phyloP scores from a whole-genome alignment of 1,140 invertebrate species.

The Drosophila simulans region DNA sequence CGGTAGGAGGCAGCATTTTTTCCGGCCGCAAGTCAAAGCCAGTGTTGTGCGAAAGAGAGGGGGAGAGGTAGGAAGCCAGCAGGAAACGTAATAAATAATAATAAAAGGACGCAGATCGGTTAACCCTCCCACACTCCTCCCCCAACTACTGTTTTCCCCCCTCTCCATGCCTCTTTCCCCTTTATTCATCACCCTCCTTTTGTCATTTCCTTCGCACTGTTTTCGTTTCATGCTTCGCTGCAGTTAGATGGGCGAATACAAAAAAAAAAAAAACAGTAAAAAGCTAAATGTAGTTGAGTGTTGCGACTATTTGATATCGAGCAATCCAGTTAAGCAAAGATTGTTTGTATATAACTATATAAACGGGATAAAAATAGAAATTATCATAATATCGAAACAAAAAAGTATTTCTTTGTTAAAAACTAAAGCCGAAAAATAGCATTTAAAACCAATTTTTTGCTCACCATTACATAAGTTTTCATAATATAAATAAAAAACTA shows the following conservation, averaged over 20 bases:
- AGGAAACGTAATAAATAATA: constrained; percentile 60
- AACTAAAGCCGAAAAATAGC: too few species aligned
- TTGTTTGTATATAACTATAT: neutral
- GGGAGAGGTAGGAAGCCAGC: constrained; percentile 6
- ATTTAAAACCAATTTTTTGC: too few species aligned
- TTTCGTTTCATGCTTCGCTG: constrained; percentile 71
- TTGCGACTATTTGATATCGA: constrained; percentile 1
- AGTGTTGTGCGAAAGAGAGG: constrained; percentile 15
- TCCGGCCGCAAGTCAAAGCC: constrained; percentile 15
- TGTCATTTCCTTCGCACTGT: constrained; percentile 50
- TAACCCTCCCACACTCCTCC: constrained; percentile 15
- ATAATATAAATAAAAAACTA: neutral
- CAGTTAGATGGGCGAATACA: constrained; percentile 17
- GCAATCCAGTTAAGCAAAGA: neutral
- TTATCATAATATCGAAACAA: too few species aligned
- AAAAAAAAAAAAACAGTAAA: neutral
- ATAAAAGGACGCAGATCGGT: constrained; percentile 50
- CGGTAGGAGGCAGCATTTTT: constrained; percentile 9
- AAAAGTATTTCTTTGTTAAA: neutral
- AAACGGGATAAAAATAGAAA: too few species aligned
- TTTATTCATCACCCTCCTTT: constrained; percentile 6
- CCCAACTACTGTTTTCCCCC: constrained; percentile 10
- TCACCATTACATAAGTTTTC: too few species aligned
- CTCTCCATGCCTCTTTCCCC: neutral
- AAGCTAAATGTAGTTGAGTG: too few species aligned